Base-by-base conservation (phyloP, 2,113 vertebrate genomes). In the Cyanoliseus patagonus region DNA sequence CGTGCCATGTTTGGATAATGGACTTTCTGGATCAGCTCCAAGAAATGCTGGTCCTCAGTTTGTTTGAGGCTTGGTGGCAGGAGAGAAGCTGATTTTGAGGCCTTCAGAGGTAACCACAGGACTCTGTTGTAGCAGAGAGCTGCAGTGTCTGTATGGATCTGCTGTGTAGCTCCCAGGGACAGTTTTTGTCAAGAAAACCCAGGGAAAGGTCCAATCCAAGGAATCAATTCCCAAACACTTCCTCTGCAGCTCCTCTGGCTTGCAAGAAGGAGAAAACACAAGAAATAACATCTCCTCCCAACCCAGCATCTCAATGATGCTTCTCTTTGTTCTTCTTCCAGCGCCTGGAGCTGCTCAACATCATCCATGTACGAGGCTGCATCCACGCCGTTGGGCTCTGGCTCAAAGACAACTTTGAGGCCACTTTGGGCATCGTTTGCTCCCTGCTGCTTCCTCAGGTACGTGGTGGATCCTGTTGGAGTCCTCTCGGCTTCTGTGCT, bases 361-460 rank as follows among this genome's bases (percentile, higher is more conserved):
- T 95, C 70, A 99, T 99, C 96, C 97, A 99, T 1, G 99, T 99
- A 41, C 98, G 99, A 17, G 99, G 99, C 94, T 99, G 99, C 91
- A 98, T 99, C 96, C 99, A 99, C 7, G 99, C 99, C 1, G 97
- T 99, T 14, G 98, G 98, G 83, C 98, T 99, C 74, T 99, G 99
- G 99, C 98, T 99, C 96, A 98, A 98, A 47, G 99, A 99, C 98
- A 99, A 99, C 97, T 97, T 99, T 6, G 98, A 98, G 66, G 92
- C 98, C 89, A 99, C 98, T 3, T 19, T 98, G 31, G 98, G 97
- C 31, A 96, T 99, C 7, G 98, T 98, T 95, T 98, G 97, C 44
- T 98, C 98, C 47, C 86, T 99, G 14, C 98, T 99, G 27, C 98
- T 99, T 57, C 99, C 98, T 4, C 99, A 99, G 99, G 99, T 99